Evolutionary conservation across 2,113 vertebrate species (phyloP).

Genomic region (Bos taurus): DNA sequence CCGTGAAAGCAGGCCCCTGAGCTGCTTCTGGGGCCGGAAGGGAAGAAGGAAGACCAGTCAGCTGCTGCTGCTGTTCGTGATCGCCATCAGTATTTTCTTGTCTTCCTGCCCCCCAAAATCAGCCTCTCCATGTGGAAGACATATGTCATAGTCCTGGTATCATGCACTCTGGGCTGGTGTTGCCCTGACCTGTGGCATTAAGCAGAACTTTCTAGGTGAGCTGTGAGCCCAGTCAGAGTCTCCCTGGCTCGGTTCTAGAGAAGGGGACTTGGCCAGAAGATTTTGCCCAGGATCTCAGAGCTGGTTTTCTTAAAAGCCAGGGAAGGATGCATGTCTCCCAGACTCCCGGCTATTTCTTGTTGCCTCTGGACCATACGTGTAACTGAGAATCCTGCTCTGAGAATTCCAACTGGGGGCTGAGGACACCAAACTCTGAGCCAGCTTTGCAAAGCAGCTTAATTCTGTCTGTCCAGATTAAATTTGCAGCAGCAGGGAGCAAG

Average conservation of each 20-base stretch:
- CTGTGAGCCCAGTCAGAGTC: accelerated
- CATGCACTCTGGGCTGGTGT: neutral
- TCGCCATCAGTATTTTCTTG: neutral
- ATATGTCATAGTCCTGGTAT: neutral
- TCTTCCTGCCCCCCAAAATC: neutral
- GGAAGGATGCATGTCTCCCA: neutral
- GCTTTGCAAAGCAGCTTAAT: neutral
- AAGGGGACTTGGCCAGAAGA: neutral
- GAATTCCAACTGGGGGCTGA: neutral
- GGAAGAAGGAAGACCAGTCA: neutral
- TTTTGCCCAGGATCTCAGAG: neutral
- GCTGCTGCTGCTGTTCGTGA: neutral
- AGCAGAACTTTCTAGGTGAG: neutral
- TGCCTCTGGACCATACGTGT: neutral
- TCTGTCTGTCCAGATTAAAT: neutral
- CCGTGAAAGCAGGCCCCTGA: neutral
- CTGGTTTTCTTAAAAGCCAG: neutral
- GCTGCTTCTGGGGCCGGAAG: accelerated
- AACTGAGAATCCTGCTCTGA: neutral
- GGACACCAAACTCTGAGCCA: neutral
- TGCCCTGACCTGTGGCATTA: too few relatives aligned
- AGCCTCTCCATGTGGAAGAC: neutral
- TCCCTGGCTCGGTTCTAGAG: neutral
- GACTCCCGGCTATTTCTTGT: neutral
- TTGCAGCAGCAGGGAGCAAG: neutral